phyloP scores from a whole-genome alignment of 2,797 vertebrate genomes.

The Pseudochirops cupreus region DNA sequence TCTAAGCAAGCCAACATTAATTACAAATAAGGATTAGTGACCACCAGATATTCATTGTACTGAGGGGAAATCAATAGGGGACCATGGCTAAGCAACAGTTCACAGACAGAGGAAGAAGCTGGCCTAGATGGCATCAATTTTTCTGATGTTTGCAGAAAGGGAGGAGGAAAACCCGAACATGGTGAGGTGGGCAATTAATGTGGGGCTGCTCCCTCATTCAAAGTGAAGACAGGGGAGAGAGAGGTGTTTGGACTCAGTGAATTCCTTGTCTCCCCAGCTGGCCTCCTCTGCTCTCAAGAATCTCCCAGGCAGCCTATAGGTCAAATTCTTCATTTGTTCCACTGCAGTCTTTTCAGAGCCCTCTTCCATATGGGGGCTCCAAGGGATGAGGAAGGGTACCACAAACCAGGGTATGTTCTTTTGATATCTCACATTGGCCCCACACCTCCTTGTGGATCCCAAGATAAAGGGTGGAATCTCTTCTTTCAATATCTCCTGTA shows the following conservation, averaged over 20 bases:
- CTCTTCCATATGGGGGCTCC: not conserved
- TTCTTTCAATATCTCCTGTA: not conserved
- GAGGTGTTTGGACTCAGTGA: not conserved
- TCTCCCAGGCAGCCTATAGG: not conserved
- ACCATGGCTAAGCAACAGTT: not conserved
- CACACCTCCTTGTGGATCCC: not conserved
- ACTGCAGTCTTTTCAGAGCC: not conserved
- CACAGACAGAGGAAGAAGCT: not conserved
- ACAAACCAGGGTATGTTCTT: not conserved
- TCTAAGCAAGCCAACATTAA: not conserved
- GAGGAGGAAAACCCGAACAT: not conserved
- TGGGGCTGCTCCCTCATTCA: not conserved
- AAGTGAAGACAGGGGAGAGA: not conserved
- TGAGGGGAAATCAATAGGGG: not conserved
- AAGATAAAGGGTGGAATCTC: not conserved
- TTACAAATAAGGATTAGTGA: not conserved
- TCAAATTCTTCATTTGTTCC: not conserved
- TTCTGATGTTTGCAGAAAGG: not conserved
- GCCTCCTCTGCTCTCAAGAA: not conserved
- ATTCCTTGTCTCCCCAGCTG: not conserved
- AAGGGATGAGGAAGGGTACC: not conserved
- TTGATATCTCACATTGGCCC: not conserved
- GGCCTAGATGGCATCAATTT: not conserved
- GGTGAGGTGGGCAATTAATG: not conserved
- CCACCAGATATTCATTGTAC: not conserved